Base-by-base conservation (phyloP, 2,113 vertebrate species). In the Urocynchramus pylzowi region DNA sequence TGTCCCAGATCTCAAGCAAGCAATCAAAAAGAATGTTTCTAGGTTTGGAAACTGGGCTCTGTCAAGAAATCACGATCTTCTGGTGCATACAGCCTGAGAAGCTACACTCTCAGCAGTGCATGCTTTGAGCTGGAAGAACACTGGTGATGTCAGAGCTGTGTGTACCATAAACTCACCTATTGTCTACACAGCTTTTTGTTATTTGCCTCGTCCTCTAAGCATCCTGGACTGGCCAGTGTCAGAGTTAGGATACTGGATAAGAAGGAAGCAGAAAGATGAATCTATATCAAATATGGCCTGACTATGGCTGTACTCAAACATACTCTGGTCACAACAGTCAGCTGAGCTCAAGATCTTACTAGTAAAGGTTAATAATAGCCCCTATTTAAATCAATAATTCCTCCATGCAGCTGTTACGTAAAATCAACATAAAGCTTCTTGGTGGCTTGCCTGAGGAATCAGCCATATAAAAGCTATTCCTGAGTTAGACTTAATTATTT, bases 391-490 rank as follows among this genome's bases (percentile, higher is more conserved):
- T 16, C 35, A 24, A 26, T 68, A 68, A 68, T 89, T 87, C 44
- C 26, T 82, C 28, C 26, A 79, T 56, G 65, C 19, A 93, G 24
- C 37, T 91, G 53, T 79, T 87, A 71, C 7, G 8, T 85, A 89
- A 93, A 93, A 75, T 70, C 35, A 84, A 24, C 61, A 45, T 76
- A 82, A 85, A 90, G 0, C 42, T 95, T 84, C 56, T 37, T 89
- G 33, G 30, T 75, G 39, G 6, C 59, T 95, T 94, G 74, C 74
- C 70, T 87, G 81, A 91, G 74, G 90, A 91, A 53, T 37, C 33
- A 41, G 16, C 39, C 21, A 15, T 82, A 49, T 54, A 53, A 86
- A 92, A 83, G 14, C 31, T 60, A 60, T 67, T 96, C 30, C 45
- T 30, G 11, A 50, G 44, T 75, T 60, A 81, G 60, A 52, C 27